These are phyloP conservation scores for Thaleichthys pacificus DNA, from an alignment of 2,797 vertebrate genomes.

Conservation along the genomic window DNA sequence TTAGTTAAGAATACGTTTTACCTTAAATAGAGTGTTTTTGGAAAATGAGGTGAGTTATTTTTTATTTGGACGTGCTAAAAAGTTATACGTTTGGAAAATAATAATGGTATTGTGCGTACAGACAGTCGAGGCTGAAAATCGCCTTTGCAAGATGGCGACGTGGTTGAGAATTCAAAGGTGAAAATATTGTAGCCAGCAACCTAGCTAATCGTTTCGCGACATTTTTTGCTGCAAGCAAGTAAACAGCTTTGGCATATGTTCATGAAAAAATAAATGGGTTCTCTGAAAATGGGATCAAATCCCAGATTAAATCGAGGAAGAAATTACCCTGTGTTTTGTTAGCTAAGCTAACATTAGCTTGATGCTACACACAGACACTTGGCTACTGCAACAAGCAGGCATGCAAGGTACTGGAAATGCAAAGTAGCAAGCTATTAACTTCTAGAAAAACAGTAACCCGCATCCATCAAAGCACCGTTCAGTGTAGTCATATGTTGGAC, in stretches of 20 bases:
- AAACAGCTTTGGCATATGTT: not conserved
- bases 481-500: too few relatives aligned
- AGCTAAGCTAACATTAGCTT: not conserved
- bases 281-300: not conserved
- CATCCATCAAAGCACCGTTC: too few relatives aligned
- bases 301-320: not conserved
- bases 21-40: slow-evolving; percentile 32
- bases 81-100: slow-evolving; percentile 33
- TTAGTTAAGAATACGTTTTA: slow-evolving; percentile 40
- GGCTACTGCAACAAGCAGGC: not conserved
- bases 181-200: slow-evolving; percentile 63
- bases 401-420: too few relatives aligned
- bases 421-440: too few relatives aligned
- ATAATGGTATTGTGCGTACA: slow-evolving; percentile 25
- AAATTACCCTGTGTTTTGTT: not conserved
- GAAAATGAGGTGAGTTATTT: slow-evolving; percentile 75
- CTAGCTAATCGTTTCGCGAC: not conserved
- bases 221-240: not conserved
- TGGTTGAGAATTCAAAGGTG: slow-evolving; percentile 79
- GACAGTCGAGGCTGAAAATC: slow-evolving; percentile 63
- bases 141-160: slow-evolving; percentile 82
- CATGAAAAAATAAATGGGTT: not conserved
- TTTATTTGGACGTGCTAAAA: slow-evolving; percentile 10
- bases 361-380: not conserved
- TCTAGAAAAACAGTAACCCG: too few relatives aligned